Percentiles rank a stretch among this genome's conserved stretches.
Evolutionary conservation across 2,113 vertebrate genomes (phyloP).

Genomic region (Zosterops pallidus): DNA sequence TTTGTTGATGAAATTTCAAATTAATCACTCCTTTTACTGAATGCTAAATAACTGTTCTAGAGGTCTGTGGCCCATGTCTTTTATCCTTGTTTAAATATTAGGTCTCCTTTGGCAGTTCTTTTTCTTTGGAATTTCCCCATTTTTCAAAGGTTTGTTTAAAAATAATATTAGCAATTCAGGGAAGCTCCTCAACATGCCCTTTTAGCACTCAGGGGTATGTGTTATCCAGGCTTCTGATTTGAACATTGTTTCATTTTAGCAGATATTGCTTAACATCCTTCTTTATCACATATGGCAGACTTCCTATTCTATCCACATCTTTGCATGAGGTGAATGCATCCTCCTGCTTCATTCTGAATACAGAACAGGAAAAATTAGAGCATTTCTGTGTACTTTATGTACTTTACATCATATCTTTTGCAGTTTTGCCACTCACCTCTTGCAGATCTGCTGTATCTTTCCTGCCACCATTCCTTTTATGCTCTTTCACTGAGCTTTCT

Average conservation of each 20-base stretch:
- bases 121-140: background rate
- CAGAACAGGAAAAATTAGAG: background rate
- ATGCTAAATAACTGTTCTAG: slow-evolving; percentile 16
- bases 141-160: slow-evolving; percentile 27
- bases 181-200: background rate
- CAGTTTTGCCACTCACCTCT: background rate
- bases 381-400: background rate
- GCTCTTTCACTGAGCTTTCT: background rate
- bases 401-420: background rate
- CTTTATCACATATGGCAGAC: background rate
- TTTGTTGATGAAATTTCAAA: slow-evolving; percentile 60
- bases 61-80: background rate
- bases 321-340: background rate
- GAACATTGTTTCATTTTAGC: slow-evolving; percentile 23
- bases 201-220: background rate
- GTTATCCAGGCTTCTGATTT: background rate
- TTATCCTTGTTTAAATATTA: slow-evolving; percentile 42
- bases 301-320: background rate
- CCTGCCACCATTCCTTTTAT: background rate
- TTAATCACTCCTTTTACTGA: slow-evolving; percentile 37
- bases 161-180: background rate
- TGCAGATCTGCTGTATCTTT: background rate
- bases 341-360: background rate
- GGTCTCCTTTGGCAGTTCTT: slow-evolving; percentile 9
- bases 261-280: background rate